phyloP scores from a whole-genome alignment of 2,113 vertebrate species.

The Tor tambroides region DNA sequence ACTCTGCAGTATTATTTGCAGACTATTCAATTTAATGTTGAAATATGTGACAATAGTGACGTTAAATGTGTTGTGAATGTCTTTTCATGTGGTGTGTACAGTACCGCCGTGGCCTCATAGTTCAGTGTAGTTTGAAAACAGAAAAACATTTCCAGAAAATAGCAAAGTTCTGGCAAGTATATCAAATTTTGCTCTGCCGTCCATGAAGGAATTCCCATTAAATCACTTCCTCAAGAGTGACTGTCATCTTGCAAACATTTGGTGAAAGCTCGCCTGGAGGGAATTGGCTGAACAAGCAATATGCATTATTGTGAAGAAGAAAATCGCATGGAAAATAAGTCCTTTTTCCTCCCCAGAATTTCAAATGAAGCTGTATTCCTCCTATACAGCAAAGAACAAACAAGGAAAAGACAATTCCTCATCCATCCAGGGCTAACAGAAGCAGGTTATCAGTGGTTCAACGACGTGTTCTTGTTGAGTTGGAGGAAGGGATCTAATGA shows the following conservation, averaged over 20 bases:
- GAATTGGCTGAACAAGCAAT: constrained; percentile 50
- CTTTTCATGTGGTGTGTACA: background rate
- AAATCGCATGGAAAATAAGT: constrained; percentile 2
- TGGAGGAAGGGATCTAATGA: constrained; percentile 3
- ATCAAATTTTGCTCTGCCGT: constrained; percentile 42
- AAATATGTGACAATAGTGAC: background rate
- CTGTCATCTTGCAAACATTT: constrained; percentile 37
- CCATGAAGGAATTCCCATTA: constrained; percentile 50
- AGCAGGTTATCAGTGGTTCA: constrained; percentile 27
- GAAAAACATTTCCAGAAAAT: background rate
- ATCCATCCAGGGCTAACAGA: background rate
- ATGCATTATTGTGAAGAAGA: constrained; percentile 47
- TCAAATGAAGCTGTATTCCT: constrained; percentile 33
- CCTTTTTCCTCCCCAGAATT: constrained; percentile 20
- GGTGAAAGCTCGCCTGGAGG: constrained; percentile 39
- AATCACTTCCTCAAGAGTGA: constrained; percentile 17
- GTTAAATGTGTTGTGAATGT: background rate
- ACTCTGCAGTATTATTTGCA: background rate
- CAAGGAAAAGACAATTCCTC: background rate
- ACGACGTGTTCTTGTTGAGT: background rate
- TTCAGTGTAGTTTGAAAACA: background rate
- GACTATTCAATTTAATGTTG: background rate
- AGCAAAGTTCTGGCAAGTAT: constrained; percentile 17
- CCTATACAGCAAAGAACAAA: background rate
- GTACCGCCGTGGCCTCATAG: background rate